phyloP scores from a whole-genome alignment of 2,888 invertebrate species.

The Biston stratarius region DNA sequence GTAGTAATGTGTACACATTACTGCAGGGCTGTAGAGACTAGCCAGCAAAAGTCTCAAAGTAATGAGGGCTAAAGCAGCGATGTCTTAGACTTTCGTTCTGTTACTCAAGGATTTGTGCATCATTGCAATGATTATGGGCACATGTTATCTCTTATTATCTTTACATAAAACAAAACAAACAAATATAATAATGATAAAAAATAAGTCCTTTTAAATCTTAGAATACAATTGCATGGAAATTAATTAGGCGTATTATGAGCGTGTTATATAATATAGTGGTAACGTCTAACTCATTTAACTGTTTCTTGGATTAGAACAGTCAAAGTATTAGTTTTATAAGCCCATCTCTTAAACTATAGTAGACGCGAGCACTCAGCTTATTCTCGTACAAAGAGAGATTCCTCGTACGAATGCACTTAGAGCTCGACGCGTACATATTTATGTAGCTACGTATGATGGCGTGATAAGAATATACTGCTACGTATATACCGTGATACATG shows the following conservation, averaged over 20 bases:
- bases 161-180: too few species aligned
- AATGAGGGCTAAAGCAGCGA: too few species aligned
- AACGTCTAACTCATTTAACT: not conserved
- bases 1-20: too few species aligned
- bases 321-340: not conserved
- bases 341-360: not conserved
- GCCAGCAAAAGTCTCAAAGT: too few species aligned
- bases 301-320: not conserved
- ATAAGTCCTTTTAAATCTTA: not conserved
- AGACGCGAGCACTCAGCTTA: not conserved
- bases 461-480: slow-evolving; percentile 28
- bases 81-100: too few species aligned
- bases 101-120: too few species aligned
- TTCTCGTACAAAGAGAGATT: slow-evolving; percentile 9
- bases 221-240: not conserved
- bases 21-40: too few species aligned
- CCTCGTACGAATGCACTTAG: slow-evolving; percentile 26
- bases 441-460: slow-evolving; percentile 36
- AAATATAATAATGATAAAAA: not conserved
- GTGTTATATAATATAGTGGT: not conserved
- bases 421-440: slow-evolving; percentile 8
- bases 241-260: not conserved
- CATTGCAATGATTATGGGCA: too few species aligned
- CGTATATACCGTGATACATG: slow-evolving; percentile 38
- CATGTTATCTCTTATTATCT: too few species aligned